Evolutionary conservation across 2,888 invertebrate species (phyloP), one percentile per base, ranked within the genome.

Genomic region (Bugula neritina): DNA sequence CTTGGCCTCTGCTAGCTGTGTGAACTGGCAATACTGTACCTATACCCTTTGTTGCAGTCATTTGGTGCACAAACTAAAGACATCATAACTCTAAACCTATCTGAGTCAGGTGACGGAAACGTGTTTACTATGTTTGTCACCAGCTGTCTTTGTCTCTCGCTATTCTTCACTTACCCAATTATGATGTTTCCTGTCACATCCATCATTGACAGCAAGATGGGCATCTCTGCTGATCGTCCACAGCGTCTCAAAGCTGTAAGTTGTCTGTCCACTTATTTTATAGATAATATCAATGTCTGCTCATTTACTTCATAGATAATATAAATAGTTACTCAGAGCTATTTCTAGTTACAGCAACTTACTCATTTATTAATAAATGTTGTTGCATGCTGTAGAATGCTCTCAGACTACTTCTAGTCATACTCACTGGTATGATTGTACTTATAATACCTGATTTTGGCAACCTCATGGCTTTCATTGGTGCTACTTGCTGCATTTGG

Each of bases 111-210:
- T 73, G 75, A 73, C 54, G 75, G 74, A 54, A 69, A 85, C 17
- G 83, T 85, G 76, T 84, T 84, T 77, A 82, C 84, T 31, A 79
- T 82, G 76, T 72, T 85, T 25, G 86, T 86, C n/a, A 85, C 85
- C 74, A 78, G 80, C 31, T 85, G 83, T 73, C 78, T 86, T 10
- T 85, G 85, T 73, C 72, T 85, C n/a, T 82, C 84, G 0, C 77
- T 85, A 31, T 85, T 85, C 77, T 84, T 84, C 77, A 85, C 85
- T 69, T 86, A 85, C 77, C 85, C 85, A 71, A 83, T 84, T 21
- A 83, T 83, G 83, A 82, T 84, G 81, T 84, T 83, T 74, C 84
- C 84, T 31, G 84, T 83, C 35, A 78, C 81, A 74, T 77, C 79
- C 71, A 78, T 84, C 34, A 63, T 63, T 31, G 63, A 63, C 31